phyloP scores from a whole-genome alignment of 64 coral and sea anemone species.

The Stichodactyla mertensii region DNA sequence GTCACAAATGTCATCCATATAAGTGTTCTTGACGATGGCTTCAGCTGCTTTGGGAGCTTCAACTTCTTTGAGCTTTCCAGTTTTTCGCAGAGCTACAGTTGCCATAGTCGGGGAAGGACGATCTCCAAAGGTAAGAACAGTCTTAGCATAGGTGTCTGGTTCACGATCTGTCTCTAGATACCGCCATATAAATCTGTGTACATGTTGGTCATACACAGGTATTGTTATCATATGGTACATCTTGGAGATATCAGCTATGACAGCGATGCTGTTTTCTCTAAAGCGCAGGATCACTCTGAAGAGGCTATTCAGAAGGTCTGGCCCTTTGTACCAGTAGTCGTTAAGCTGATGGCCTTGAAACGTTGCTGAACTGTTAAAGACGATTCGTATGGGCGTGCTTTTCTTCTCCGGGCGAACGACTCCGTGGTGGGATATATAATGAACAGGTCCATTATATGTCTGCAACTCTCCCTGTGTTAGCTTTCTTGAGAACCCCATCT shows the following conservation, averaged over 20 bases:
- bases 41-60: constrained; percentile 36
- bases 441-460: constrained; percentile 35
- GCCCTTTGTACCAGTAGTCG: constrained; percentile 47
- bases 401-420: constrained; percentile 59
- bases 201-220: constrained; percentile 31
- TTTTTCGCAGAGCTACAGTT: constrained; percentile 23
- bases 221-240: constrained; percentile 57
- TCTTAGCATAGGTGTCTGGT: constrained; percentile 45
- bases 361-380: constrained; percentile 28
- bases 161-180: constrained; percentile 10
- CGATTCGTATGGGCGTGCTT: constrained; percentile 25
- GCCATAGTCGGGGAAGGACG: constrained; percentile 33
- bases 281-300: constrained; percentile 38
- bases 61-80: constrained; percentile 12
- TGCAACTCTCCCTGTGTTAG: constrained; percentile 30
- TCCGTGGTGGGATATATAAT: constrained; percentile 53
- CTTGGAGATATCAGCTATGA: constrained; percentile 37
- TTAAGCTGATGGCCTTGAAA: constrained; percentile 36
- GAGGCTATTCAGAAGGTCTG: constrained; percentile 28
- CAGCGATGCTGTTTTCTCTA: not conserved
- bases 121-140: constrained; percentile 45
- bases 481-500: constrained; percentile 46
- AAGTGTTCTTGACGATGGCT: constrained; percentile 9
- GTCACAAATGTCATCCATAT: constrained; percentile 39
- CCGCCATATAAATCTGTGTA: constrained; percentile 50